Evolutionary conservation across 2,113 vertebrate species (phyloP).

Genomic region (Mellivora capensis): DNA sequence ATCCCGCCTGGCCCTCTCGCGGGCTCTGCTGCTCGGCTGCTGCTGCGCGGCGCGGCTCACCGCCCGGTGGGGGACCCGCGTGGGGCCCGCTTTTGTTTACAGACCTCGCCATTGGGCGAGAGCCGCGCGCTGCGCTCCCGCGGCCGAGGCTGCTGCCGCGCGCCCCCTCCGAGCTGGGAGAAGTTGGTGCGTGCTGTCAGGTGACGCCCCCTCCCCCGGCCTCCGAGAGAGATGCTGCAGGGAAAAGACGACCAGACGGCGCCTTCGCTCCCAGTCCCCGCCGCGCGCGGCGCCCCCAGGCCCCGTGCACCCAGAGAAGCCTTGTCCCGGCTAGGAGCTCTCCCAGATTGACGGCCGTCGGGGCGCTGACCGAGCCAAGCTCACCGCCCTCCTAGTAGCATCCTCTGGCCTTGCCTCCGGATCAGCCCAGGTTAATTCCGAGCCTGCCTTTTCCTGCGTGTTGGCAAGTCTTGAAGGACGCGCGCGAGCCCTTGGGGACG

Average conservation of each 20-base stretch:
- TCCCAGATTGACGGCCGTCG: not conserved
- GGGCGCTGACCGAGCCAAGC: not conserved
- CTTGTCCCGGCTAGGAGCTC: not conserved
- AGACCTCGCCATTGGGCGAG: constrained; percentile 39
- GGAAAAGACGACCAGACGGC: not conserved
- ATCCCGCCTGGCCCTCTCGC: not conserved
- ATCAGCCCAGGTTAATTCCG: not conserved
- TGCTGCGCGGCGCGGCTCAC: not conserved
- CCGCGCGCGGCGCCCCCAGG: not conserved
- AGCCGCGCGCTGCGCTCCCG: not conserved
- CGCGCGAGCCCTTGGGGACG: constrained; percentile 24
- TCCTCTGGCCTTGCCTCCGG: not conserved
- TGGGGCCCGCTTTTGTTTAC: constrained; percentile 75
- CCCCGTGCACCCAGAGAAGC: not conserved
- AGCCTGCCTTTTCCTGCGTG: not conserved
- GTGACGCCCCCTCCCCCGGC: constrained; percentile 52
- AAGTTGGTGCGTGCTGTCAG: constrained; percentile 55
- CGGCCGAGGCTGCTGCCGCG: not conserved
- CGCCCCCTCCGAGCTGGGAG: not conserved
- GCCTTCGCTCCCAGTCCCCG: not conserved
- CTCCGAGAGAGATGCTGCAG: not conserved
- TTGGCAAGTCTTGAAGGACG: constrained; percentile 54
- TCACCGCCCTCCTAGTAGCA: not conserved
- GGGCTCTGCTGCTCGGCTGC: not conserved
- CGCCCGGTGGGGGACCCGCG: not conserved